phyloP scores from a whole-genome alignment of 92 coral and sea anemone genomes.

The Epizoanthus stellaris region DNA sequence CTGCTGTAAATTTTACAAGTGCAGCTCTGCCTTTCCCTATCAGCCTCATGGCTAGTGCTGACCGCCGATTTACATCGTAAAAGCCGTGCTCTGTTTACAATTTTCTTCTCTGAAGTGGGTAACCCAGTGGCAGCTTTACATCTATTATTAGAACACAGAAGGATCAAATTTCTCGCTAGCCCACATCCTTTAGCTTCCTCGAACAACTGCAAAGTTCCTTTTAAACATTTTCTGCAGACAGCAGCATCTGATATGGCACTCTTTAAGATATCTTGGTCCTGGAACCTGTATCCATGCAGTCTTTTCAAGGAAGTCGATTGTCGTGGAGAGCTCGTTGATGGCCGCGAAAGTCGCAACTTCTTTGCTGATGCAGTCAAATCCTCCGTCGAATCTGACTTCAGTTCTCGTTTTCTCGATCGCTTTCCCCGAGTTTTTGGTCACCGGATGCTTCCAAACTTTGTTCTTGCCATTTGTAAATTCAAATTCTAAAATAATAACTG shows the following conservation, averaged over 20 bases:
- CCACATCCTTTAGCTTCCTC: slow-evolving; percentile 50
- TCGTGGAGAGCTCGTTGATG: slow-evolving; percentile 26
- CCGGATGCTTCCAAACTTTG: slow-evolving; percentile 42
- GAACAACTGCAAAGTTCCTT: slow-evolving; percentile 42
- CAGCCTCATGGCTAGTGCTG: slow-evolving; percentile 47
- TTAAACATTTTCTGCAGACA: slow-evolving; percentile 45
- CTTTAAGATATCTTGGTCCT: slow-evolving; percentile 40
- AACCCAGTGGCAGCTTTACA: slow-evolving; percentile 46
- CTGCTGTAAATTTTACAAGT: slow-evolving; percentile 45
- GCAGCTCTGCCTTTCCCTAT: slow-evolving; percentile 56
- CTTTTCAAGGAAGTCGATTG: slow-evolving; percentile 7
- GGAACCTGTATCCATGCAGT: slow-evolving; percentile 47
- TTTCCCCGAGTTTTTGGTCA: slow-evolving; percentile 46
- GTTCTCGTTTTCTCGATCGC: slow-evolving; percentile 49
- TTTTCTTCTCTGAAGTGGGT: slow-evolving; percentile 49
- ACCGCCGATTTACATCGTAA: slow-evolving; percentile 48
- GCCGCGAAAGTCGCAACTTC: slow-evolving; percentile 32
- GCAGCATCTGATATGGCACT: slow-evolving; percentile 41
- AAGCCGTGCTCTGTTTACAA: slow-evolving; percentile 47
- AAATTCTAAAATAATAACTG: neutral
- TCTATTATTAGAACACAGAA: slow-evolving; percentile 45
- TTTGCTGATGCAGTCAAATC: slow-evolving; percentile 48
- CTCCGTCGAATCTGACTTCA: slow-evolving; percentile 20
- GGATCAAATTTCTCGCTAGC: slow-evolving; percentile 39
- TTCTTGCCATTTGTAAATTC: slow-evolving; percentile 26